Evolutionary conservation across 2,797 vertebrate genomes (phyloP).

Genomic region (Hippoglossus hippoglossus): DNA sequence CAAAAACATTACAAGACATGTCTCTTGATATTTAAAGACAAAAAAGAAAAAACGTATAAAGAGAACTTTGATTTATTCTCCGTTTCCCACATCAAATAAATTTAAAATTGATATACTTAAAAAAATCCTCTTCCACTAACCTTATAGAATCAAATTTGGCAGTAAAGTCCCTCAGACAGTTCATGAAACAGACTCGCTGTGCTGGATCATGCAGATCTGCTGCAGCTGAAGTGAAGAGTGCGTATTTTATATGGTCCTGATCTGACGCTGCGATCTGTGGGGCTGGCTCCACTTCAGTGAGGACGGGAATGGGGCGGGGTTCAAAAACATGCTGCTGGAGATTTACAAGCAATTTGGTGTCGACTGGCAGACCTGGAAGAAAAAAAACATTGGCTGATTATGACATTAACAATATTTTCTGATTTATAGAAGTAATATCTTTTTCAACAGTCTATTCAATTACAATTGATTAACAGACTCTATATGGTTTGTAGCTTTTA

Average conservation of each 20-base stretch:
- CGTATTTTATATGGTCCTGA: constrained; percentile 68
- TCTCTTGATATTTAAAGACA: constrained; percentile 17
- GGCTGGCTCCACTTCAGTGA: constrained; percentile 62
- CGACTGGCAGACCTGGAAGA: constrained; percentile 16
- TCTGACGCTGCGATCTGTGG: constrained; percentile 64
- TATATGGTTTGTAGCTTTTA: constrained; percentile 19
- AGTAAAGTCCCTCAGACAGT: constrained; percentile 37
- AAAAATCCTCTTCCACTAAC: constrained; percentile 51
- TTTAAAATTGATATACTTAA: constrained; percentile 1
- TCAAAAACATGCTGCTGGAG: constrained; percentile 42
- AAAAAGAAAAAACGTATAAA: background rate
- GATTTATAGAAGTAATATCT: constrained; percentile 64
- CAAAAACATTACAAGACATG: constrained; percentile 9
- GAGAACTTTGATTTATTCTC: constrained; percentile 14
- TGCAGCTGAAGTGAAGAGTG: constrained; percentile 54
- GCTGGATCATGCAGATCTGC: constrained; percentile 50
- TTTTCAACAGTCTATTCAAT: constrained; percentile 33
- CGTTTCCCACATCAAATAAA: constrained; percentile 20
- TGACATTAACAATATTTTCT: constrained; percentile 48
- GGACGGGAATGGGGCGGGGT: constrained; percentile 68
- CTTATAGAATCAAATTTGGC: constrained; percentile 42
- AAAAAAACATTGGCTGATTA: constrained; percentile 44
- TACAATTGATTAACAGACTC: constrained; percentile 31
- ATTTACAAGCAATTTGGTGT: constrained; percentile 53
- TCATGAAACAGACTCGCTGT: constrained; percentile 43